These are phyloP conservation scores for Venustoraphidia nigricollis DNA, from an alignment of 2,888 invertebrate species.

Conservation along the genomic window DNA sequence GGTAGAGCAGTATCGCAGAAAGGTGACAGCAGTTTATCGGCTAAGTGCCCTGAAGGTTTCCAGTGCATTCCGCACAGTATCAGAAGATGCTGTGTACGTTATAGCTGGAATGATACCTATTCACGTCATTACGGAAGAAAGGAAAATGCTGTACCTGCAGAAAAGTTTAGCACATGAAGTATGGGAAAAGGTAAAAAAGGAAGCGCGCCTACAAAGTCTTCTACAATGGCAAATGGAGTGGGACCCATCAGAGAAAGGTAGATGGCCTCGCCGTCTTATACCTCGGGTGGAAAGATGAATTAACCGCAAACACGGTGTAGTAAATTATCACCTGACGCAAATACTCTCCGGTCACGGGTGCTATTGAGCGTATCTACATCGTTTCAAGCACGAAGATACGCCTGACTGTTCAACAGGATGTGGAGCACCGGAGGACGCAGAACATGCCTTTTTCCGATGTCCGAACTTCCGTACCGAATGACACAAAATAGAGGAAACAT, in stretches of 20 bases:
- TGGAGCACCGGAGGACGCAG: slow-evolving; percentile 5
- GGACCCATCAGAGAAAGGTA: slow-evolving; percentile 7
- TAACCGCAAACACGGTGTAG: too few relatives aligned
- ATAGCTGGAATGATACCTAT: slow-evolving; percentile 9
- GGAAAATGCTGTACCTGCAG: too few relatives aligned
- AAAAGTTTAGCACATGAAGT: too few relatives aligned
- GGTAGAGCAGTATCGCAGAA: slow-evolving; percentile 1
- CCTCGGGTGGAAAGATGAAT: too few relatives aligned
- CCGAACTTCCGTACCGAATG: slow-evolving; percentile 7
- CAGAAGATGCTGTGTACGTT: slow-evolving; percentile 9
- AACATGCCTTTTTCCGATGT: slow-evolving; percentile 10
- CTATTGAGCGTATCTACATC: slow-evolving; percentile 2
- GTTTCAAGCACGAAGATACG: slow-evolving; percentile 3
- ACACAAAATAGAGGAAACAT: neutral
- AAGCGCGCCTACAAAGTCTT: too few relatives aligned
- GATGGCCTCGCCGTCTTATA: too few relatives aligned
- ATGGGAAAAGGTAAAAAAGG: too few relatives aligned
- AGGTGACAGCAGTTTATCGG: slow-evolving; percentile 6
- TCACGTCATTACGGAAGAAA: slow-evolving; percentile 6
- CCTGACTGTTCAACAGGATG: slow-evolving; percentile 7
- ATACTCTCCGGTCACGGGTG: neutral
- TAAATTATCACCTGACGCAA: neutral
- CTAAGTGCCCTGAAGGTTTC: slow-evolving; percentile 8
- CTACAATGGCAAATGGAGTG: slow-evolving; percentile 7
- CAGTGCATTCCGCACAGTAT: slow-evolving; percentile 10